Conservation (phyloP, 2,113 vertebrate genomes). For the Ammodramus savannarum region DNA sequence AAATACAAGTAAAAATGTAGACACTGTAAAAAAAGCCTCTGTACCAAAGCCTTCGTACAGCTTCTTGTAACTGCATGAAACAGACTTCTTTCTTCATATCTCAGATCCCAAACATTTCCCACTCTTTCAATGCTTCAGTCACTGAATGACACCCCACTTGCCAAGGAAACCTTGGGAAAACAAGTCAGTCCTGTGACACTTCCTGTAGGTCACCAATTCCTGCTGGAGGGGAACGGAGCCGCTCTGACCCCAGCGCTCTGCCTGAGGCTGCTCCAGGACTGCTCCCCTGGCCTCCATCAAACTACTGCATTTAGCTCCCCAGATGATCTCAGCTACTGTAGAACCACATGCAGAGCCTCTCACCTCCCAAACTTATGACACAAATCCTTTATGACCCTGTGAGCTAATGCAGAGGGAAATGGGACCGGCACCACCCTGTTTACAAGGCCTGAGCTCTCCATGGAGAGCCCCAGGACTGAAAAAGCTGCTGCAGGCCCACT, state of each 20-base stretch:
- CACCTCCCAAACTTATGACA: not conserved
- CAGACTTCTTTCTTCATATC: not conserved
- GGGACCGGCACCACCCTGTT: not conserved
- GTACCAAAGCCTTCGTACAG: not conserved
- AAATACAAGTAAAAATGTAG: not conserved
- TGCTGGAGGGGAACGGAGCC: not conserved
- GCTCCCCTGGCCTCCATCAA: not conserved
- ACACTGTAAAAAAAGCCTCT: not conserved
- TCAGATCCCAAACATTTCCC: not conserved
- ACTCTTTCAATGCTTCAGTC: not conserved
- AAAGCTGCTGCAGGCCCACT: not conserved
- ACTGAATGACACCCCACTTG: not conserved
- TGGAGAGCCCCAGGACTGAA: not conserved
- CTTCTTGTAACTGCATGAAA: not conserved
- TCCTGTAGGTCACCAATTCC: not conserved
- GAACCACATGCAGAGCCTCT: not conserved
- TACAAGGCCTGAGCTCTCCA: not conserved
- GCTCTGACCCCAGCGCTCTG: not conserved
- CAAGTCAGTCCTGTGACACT: not conserved
- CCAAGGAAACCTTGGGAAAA: constrained; percentile 6
- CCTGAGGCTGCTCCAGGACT: not conserved
- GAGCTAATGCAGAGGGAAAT: constrained; percentile 6
- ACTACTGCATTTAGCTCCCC: not conserved
- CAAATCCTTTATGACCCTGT: not conserved
- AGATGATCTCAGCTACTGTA: constrained; percentile 11